phyloP scores from a whole-genome alignment of 37 sponge, comb jelly and placozoan genomes.

The Chondrosia reniformis region DNA sequence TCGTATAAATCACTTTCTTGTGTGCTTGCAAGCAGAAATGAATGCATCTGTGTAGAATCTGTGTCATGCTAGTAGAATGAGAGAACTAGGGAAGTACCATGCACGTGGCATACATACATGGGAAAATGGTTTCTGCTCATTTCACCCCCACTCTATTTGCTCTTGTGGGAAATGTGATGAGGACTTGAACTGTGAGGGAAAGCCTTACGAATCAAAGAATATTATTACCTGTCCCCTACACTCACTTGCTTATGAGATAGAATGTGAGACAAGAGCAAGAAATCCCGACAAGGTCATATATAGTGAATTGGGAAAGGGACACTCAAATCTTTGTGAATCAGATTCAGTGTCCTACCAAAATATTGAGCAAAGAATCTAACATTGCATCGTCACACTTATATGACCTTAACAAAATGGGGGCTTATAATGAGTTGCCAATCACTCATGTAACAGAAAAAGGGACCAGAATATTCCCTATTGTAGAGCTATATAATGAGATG shows the following conservation, averaged over 20 bases:
- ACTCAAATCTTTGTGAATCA: slow-evolving; percentile 16
- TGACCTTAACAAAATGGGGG: not conserved
- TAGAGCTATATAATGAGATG: not conserved
- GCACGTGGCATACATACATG: slow-evolving; percentile 31
- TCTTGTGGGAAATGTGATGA: slow-evolving; percentile 27
- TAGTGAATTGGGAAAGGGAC: slow-evolving; percentile 12
- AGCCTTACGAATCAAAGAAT: slow-evolving; percentile 1
- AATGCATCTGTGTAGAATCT: slow-evolving; percentile 9
- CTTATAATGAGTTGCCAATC: not conserved
- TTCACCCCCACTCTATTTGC: slow-evolving; percentile 21
- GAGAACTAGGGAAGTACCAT: slow-evolving; percentile 34
- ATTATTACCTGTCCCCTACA: slow-evolving; percentile 19
- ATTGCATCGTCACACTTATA: not conserved
- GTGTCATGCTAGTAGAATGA: slow-evolving; percentile 12
- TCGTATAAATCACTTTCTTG: slow-evolving; percentile 18
- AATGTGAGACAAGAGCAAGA: slow-evolving; percentile 12
- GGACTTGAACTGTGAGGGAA: slow-evolving; percentile 21
- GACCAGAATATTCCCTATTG: not conserved
- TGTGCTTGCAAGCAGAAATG: not conserved
- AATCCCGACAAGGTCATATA: not conserved
- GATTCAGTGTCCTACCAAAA: not conserved
- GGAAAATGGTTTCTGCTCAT: slow-evolving; percentile 29
- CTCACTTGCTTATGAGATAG: slow-evolving; percentile 28
- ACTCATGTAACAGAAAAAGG: not conserved
- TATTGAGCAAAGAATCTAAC: not conserved